These are phyloP conservation scores for Microtus montanus DNA, from an alignment of 2,113 vertebrate species.

Conservation along the genomic window DNA sequence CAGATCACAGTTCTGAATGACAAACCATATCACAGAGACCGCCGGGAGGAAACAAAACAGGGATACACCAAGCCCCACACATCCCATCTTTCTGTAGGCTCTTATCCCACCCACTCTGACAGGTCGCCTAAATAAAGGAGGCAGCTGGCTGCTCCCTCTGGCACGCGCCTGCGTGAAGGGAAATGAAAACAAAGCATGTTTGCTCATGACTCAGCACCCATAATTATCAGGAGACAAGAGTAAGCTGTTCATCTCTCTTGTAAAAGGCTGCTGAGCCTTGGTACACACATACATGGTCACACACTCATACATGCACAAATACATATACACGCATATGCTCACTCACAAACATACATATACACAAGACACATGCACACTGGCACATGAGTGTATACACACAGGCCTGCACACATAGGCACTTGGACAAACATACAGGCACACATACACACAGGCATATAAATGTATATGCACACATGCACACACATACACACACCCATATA, in stretches of 20 bases:
- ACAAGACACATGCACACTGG: too few relatives aligned
- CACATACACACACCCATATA: background rate
- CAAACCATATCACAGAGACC: conserved; percentile 1
- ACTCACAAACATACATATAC: too few relatives aligned
- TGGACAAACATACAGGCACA: background rate
- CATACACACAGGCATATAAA: too few relatives aligned
- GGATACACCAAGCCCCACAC: background rate
- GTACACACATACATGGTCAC: background rate
- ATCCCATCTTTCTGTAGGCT: background rate
- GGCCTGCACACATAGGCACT: too few relatives aligned
- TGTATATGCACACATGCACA: too few relatives aligned
- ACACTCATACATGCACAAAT: background rate
- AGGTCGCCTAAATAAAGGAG: conserved; percentile 39
- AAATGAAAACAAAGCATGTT: background rate
- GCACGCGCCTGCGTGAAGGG: background rate
- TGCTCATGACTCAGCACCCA: background rate
- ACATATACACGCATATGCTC: background rate
- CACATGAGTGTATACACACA: background rate
- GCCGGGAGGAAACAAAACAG: background rate
- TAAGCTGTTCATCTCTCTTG: background rate
- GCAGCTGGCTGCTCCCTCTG: background rate
- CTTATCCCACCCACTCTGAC: background rate
- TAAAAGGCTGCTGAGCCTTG: background rate
- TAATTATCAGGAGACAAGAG: background rate
- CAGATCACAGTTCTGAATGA: background rate